These are phyloP conservation scores for Dryocosmus kuriphilus DNA, from an alignment of 2,888 invertebrate genomes.

Conservation along the genomic window DNA sequence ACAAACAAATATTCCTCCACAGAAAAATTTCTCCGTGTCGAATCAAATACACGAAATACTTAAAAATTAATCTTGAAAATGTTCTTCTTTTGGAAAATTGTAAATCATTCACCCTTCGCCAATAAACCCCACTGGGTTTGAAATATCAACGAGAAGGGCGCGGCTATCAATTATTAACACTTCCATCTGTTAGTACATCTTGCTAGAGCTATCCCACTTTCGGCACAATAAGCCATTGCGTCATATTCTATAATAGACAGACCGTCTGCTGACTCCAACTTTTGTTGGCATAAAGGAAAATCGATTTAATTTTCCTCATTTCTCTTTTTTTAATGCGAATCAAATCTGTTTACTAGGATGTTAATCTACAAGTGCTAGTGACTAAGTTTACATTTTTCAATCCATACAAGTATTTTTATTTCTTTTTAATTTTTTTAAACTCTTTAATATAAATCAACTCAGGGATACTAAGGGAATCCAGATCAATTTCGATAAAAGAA, in stretches of 20 bases:
- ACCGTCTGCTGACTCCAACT: constrained; percentile 55
- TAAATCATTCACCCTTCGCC: constrained; percentile 17
- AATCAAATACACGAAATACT: background rate
- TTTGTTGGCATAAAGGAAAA: constrained; percentile 37
- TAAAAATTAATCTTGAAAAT: background rate
- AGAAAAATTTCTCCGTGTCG: background rate
- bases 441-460: no score
- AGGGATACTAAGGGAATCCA: no score
- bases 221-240: constrained; percentile 50
- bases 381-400: background rate
- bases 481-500: background rate
- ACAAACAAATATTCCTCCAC: no score
- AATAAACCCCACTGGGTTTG: constrained; percentile 31
- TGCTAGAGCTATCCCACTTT: constrained; percentile 54
- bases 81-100: background rate
- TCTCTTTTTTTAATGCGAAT: background rate
- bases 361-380: background rate
- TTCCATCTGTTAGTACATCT: constrained; percentile 76
- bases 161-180: constrained; percentile 77
- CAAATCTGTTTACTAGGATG: background rate
- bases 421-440: background rate
- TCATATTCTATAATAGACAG: constrained; percentile 67
- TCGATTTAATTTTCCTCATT: constrained; percentile 44
- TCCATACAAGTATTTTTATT: background rate
- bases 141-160: constrained; percentile 70